Base-by-base conservation (phyloP, 2,113 vertebrate genomes). In the Caretta caretta region DNA sequence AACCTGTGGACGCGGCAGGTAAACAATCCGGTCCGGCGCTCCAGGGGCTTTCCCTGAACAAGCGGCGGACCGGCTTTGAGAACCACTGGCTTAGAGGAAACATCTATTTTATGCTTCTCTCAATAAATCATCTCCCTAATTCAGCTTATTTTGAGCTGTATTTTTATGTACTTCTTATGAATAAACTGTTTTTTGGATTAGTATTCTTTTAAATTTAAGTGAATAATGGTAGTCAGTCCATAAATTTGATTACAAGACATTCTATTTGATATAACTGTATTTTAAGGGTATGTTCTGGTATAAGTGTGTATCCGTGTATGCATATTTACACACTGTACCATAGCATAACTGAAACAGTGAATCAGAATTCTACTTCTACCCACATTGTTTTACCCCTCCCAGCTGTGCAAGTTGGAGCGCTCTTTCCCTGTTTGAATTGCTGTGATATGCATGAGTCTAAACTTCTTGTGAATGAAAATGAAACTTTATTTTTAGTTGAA, bases 141-240 rank as follows among this genome's bases (percentile, higher is more conserved):
- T 27, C 54, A 27, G 51, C 12, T 25, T 85, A 42, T 6, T 38
- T 8, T 35, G 38, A 76, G 75, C 86, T 76, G 25, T 46, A 25
- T 48, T 87, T 92, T 92, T 89, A 87, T 88, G 57, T 29, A 88
- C 13, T 16, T 87, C 90, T 92, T 88, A 89, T 88, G 75, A 29
- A 87, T 48, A 84, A 90, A 22, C 4, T 29, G 0, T 62, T 0
- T 92, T 94, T 78, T 80, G 78, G 59, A 59, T 91, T 85, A 88
- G 87, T 75, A 42, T 5, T 12, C 4, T 2, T 88, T 92, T 89
- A 82, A 85, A 89, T 91, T 38, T 62, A 75, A 87, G 82, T 11
- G 20, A 53, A 92, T 11, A 0, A 48, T 50, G 8, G 42, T 50
- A 75, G 78, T 90, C 75, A 49, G 59, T 93, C 24, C 10, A 46